These are phyloP conservation scores for Parnassius mnemosyne DNA, from an alignment of 2,888 invertebrate genomes.

Conservation along the genomic window DNA sequence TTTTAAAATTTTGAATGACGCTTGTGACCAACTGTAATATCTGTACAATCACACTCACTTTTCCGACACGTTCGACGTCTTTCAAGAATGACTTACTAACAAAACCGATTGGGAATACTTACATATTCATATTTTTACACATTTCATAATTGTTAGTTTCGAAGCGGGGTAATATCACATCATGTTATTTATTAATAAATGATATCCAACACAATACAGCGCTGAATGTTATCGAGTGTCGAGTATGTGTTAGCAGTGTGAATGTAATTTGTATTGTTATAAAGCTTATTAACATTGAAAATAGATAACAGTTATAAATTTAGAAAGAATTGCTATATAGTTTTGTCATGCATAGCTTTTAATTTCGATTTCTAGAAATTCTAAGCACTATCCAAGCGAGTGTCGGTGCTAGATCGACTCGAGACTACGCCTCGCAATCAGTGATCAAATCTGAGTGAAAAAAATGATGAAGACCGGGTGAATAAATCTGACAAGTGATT, in stretches of 20 bases:
- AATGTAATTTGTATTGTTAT: slow-evolving; percentile 18
- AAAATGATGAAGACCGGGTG: slow-evolving; percentile 72
- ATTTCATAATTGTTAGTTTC: no score
- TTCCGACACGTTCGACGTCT: slow-evolving; percentile 5
- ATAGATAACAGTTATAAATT: slow-evolving; percentile 10
- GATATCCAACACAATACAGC: neutral
- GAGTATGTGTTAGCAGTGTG: slow-evolving; percentile 22
- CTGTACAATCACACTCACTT: slow-evolving; percentile 24
- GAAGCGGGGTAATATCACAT: no score
- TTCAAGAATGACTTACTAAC: neutral
- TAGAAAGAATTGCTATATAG: slow-evolving; percentile 15
- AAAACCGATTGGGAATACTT: neutral
- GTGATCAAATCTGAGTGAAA: slow-evolving; percentile 69
- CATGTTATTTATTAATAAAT: neutral
- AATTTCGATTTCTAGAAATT: slow-evolving; percentile 20
- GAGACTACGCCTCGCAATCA: slow-evolving; percentile 37
- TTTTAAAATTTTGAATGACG: no score
- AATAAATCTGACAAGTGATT: slow-evolving; percentile 70
- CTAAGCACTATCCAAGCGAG: slow-evolving; percentile 24
- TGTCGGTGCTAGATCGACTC: slow-evolving; percentile 13
- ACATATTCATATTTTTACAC: neutral
- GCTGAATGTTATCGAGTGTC: slow-evolving; percentile 14
- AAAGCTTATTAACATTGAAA: neutral
- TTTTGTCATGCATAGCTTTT: slow-evolving; percentile 25
- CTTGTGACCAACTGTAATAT: neutral